phyloP scores from a whole-genome alignment of 2,888 invertebrate genomes.

The Limnephilus marmoratus region DNA sequence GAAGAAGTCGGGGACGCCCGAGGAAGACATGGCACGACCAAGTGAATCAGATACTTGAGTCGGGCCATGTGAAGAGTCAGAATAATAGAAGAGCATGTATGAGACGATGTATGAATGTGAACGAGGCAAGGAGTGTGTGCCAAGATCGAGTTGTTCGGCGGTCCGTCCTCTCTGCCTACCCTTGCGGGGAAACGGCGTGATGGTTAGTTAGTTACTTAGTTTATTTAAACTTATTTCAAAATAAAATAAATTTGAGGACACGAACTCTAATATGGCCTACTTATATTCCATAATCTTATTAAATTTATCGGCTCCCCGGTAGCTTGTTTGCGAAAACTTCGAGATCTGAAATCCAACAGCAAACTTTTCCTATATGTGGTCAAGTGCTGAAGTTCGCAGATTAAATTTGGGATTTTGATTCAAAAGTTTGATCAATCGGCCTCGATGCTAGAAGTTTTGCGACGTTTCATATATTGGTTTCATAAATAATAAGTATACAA shows the following conservation, averaged over 20 bases:
- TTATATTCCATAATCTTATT: neutral
- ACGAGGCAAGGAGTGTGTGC: no score
- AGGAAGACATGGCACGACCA: no score
- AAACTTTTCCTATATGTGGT: slow-evolving; percentile 16
- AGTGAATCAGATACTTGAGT: no score
- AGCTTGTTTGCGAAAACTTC: neutral
- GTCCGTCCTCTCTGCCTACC: no score
- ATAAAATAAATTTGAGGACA: neutral
- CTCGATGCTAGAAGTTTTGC: neutral
- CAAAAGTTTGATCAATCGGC: slow-evolving; percentile 2
- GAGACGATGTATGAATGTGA: no score
- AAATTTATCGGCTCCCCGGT: neutral
- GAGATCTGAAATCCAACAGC: neutral
- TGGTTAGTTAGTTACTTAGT: no score
- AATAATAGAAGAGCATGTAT: no score
- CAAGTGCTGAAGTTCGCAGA: neutral
- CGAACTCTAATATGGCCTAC: neutral
- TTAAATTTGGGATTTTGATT: slow-evolving; percentile 6
- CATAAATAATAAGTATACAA: neutral
- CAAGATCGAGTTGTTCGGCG: no score
- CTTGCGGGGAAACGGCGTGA: no score
- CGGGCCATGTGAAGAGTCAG: no score
- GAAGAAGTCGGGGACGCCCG: no score
- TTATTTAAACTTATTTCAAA: neutral
- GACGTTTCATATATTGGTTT: neutral